A percentile compares a stretch with the other conserved stretches of the same genome.
These are phyloP conservation scores for Oryctes rhinoceros DNA, from an alignment of 1,140 invertebrate genomes.

Conservation along the genomic window DNA sequence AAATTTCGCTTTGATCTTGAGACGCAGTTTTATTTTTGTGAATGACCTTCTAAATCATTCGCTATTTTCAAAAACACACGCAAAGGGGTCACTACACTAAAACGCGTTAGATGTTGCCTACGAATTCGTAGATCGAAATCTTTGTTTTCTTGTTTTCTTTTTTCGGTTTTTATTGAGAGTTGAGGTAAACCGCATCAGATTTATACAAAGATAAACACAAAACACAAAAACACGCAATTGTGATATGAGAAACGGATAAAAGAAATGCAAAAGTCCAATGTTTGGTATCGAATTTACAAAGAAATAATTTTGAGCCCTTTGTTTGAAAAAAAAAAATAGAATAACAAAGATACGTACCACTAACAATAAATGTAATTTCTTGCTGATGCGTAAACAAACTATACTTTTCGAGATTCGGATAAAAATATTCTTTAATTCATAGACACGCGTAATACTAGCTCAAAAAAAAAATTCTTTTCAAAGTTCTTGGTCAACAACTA, in stretches of 20 bases:
- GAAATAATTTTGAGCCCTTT: too few relatives aligned
- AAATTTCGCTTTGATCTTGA: constrained; percentile 19
- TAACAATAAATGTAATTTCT: too few relatives aligned
- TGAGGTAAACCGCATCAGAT: constrained; percentile 13
- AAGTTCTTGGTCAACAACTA: constrained; percentile 27
- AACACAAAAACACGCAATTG: neutral
- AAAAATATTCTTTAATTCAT: neutral
- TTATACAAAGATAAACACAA: neutral
- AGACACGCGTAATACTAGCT: neutral
- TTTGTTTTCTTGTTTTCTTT: neutral
- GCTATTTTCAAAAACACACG: constrained; percentile 31
- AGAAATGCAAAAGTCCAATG: too few relatives aligned
- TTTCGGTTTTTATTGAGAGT: neutral
- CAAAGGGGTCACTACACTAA: constrained; percentile 35
- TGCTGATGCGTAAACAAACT: neutral
- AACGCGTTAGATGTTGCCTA: neutral
- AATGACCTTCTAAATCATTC: constrained; percentile 30
- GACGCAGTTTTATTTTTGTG: constrained; percentile 18
- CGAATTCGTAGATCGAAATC: neutral
- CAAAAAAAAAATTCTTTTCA: neutral
- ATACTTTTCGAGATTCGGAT: neutral
- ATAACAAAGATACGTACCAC: neutral
- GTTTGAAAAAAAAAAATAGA: neutral
- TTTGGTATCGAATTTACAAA: too few relatives aligned
- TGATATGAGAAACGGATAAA: neutral